Percentiles rank a stretch among this genome's conserved stretches.
Evolutionary conservation across 2,797 vertebrate species (phyloP).

Genomic region (Hybognathus amarus): DNA sequence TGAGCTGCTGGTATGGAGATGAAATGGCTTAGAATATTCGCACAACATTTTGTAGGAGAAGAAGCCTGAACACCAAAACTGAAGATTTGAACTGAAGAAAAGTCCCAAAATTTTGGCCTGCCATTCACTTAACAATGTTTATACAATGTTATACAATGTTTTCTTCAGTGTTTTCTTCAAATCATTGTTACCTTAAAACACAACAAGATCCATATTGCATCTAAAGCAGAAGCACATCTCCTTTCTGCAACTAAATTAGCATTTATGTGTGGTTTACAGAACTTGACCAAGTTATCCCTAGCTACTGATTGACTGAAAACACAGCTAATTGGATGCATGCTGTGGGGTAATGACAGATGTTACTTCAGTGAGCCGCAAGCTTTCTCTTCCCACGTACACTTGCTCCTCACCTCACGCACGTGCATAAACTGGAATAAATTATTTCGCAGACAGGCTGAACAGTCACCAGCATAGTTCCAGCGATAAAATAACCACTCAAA

Average conservation of each 20-base stretch:
- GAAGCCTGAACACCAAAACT: neutral
- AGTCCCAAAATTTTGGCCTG: neutral
- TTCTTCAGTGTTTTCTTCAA: neutral
- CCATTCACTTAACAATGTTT: too few relatives aligned
- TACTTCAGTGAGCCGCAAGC: conserved; percentile 29
- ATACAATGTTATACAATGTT: too few relatives aligned
- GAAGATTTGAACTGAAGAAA: neutral
- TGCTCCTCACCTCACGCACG: neutral
- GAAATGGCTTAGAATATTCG: conserved; percentile 13
- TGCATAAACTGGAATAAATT: neutral
- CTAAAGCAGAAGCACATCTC: neutral
- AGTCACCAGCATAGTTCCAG: neutral
- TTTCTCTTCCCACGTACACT: conserved; percentile 26
- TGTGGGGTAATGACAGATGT: conserved; percentile 42
- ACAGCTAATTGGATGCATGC: conserved; percentile 58
- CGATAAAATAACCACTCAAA: conserved; percentile 1
- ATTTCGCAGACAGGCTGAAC: neutral
- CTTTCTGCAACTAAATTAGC: conserved; percentile 44
- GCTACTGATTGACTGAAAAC: conserved; percentile 56
- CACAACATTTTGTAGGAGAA: neutral
- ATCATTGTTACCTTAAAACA: neutral
- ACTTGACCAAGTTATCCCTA: conserved; percentile 49
- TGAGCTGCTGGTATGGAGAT: conserved; percentile 7
- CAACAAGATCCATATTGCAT: neutral
- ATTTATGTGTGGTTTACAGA: conserved; percentile 37